Evolutionary conservation across 2,113 vertebrate genomes (phyloP).

Genomic region (Pollimyrus isidori): DNA sequence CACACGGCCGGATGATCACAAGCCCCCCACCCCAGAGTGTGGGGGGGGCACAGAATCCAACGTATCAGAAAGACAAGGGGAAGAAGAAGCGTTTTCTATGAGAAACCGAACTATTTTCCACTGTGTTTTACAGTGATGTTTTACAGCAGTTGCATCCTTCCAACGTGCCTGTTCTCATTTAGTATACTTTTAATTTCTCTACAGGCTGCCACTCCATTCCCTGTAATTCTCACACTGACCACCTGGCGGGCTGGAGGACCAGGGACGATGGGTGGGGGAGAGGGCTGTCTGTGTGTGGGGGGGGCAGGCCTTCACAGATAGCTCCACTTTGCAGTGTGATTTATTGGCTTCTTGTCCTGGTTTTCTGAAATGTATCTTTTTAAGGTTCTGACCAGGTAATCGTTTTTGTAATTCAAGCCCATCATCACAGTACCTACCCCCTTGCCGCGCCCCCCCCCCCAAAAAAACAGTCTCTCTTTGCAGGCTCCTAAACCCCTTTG

Average conservation of each 20-base stretch:
- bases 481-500: constrained; percentile 13
- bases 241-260: constrained; percentile 39
- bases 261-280: background rate
- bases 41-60: background rate
- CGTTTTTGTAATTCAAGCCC: background rate
- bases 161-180: constrained; percentile 68
- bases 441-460: background rate
- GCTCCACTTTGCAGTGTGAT: constrained; percentile 23
- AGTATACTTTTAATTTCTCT: background rate
- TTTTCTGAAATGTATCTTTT: constrained; percentile 36
- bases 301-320: background rate
- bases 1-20: background rate
- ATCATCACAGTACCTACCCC: background rate
- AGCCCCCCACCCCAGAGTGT: background rate
- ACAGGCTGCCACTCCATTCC: background rate
- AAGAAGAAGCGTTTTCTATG: constrained; percentile 74
- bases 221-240: constrained; percentile 43
- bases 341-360: constrained; percentile 22
- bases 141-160: constrained; percentile 65
- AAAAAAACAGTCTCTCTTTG: constrained; percentile 16
- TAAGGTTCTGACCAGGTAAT: constrained; percentile 10
- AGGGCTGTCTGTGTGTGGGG: background rate
- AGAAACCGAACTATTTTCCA: constrained; percentile 81
- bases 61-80: background rate
- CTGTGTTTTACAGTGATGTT: constrained; percentile 80